Percentiles rank a stretch among this genome's conserved stretches.
phyloP scores from a whole-genome alignment of 2,888 invertebrate species.

The Rotaria socialis region DNA sequence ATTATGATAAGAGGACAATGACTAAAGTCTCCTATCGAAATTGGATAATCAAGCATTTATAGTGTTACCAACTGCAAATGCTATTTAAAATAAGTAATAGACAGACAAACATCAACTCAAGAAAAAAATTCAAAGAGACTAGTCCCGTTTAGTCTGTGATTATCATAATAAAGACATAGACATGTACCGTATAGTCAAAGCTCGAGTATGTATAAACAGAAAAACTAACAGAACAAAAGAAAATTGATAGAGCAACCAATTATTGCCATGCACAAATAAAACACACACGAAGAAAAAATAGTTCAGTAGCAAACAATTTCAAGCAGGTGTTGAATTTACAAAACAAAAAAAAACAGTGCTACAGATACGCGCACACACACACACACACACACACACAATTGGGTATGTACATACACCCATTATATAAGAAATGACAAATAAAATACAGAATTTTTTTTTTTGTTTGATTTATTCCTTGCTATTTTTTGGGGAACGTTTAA shows the following conservation, averaged over 20 bases:
- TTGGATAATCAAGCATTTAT: constrained; percentile 5
- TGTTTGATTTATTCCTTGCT: background rate
- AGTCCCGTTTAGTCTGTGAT: background rate
- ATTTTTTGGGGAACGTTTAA: background rate
- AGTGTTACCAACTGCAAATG: constrained; percentile 23
- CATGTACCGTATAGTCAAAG: background rate
- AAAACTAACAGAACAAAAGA: background rate
- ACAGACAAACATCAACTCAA: background rate
- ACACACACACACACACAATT: background rate
- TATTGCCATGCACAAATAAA: background rate
- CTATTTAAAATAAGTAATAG: background rate
- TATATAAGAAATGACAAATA: no score
- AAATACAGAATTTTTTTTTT: background rate
- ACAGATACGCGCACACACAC: background rate
- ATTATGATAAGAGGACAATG: background rate
- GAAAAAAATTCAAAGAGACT: background rate
- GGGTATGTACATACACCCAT: background rate
- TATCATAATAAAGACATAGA: constrained; percentile 12
- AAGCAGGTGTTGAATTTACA: background rate
- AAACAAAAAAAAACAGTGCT: background rate
- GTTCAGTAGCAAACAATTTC: background rate
- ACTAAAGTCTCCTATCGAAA: background rate
- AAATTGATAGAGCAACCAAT: background rate
- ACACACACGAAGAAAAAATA: background rate
- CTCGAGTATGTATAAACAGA: background rate